Conservation (phyloP, 2,888 invertebrate genomes). For the Empis stercorea region DNA sequence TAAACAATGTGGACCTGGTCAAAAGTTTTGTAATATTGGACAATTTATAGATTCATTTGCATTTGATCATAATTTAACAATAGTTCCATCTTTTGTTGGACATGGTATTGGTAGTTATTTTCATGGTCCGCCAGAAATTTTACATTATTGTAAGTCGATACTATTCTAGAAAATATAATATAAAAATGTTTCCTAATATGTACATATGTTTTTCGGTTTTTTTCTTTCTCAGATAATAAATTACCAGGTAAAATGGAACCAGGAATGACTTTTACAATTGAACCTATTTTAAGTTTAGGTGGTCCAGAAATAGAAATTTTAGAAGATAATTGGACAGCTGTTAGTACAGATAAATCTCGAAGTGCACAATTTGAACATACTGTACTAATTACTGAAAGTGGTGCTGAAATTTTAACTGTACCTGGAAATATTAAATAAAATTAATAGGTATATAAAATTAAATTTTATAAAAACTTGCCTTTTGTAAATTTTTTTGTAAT, state of each 20-base stretch:
- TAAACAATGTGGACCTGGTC: slow-evolving; percentile 45
- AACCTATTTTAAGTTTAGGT: slow-evolving; percentile 76
- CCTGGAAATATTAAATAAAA: neutral
- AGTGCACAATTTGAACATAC: slow-evolving; percentile 91
- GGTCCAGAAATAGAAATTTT: slow-evolving; percentile 50
- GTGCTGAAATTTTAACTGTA: slow-evolving; percentile 67
- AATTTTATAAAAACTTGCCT: too few species aligned
- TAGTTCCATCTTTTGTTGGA: slow-evolving; percentile 72
- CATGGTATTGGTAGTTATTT: slow-evolving; percentile 90
- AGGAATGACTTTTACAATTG: slow-evolving; percentile 94
- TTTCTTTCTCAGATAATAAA: slow-evolving; percentile 48
- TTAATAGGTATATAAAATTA: too few species aligned
- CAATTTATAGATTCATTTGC: slow-evolving; percentile 51
- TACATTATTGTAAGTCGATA: slow-evolving; percentile 70
- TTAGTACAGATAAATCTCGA: slow-evolving; percentile 66
- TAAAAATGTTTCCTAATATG: too few species aligned
- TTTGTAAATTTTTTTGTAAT: too few species aligned
- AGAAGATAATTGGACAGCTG: slow-evolving; percentile 87
- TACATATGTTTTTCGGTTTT: too few species aligned
- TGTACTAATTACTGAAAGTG: slow-evolving; percentile 63
- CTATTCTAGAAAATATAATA: slow-evolving; percentile 10
- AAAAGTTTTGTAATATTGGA: slow-evolving; percentile 49
- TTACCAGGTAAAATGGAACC: slow-evolving; percentile 58
- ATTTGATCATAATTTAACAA: slow-evolving; percentile 44
- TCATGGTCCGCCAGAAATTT: slow-evolving; percentile 84